These are phyloP conservation scores for Tetranychus truncatus DNA, from an alignment of 2,888 invertebrate genomes.

Conservation along the genomic window DNA sequence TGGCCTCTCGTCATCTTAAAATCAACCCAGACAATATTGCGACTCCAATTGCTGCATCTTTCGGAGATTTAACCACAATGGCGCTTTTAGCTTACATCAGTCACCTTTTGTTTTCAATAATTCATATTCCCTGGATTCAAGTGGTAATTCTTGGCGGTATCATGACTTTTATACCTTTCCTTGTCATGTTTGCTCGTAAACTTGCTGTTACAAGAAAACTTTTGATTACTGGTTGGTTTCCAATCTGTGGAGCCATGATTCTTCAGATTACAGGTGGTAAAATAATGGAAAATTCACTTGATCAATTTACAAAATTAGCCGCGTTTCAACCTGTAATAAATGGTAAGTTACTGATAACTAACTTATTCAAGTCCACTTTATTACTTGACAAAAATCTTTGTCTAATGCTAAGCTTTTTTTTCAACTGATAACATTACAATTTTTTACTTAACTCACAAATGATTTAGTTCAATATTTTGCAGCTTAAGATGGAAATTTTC, in stretches of 20 bases:
- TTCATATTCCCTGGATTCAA: conserved; percentile 32
- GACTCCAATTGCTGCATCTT: conserved; percentile 27
- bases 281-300: conserved; percentile 65
- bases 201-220: conserved; percentile 64
- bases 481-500: too few relatives aligned
- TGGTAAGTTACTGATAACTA: conserved; percentile 37
- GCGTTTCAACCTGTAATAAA: conserved; percentile 80
- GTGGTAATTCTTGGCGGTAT: conserved; percentile 45
- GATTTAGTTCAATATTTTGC: too few relatives aligned
- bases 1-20: not conserved
- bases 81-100: conserved; percentile 23
- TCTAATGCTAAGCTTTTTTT: too few relatives aligned
- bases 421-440: too few relatives aligned
- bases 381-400: too few relatives aligned
- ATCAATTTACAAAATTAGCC: conserved; percentile 64
- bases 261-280: conserved; percentile 76
- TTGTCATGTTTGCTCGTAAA: conserved; percentile 57
- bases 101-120: not conserved
- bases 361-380: not conserved
- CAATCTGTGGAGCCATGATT: conserved; percentile 74
- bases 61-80: conserved; percentile 27
- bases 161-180: conserved; percentile 53
- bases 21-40: conserved; percentile 22
- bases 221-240: conserved; percentile 63
- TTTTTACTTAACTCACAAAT: too few relatives aligned